Evolutionary conservation across 2,113 vertebrate genomes (phyloP).

Genomic region (Phodopus roborovskii): DNA sequence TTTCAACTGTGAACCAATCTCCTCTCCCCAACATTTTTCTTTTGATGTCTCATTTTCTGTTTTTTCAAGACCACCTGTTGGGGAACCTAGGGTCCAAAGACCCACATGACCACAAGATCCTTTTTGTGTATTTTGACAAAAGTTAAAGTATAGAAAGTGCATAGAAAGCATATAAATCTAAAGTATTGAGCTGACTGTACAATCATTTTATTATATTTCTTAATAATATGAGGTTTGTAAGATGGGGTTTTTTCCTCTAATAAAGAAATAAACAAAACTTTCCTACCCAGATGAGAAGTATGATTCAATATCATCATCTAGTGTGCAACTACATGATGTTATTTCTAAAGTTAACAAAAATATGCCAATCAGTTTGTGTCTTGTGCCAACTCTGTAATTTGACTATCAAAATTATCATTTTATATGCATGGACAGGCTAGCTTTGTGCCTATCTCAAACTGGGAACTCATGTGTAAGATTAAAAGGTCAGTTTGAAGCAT

Average conservation of each 20-base stretch:
- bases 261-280: neutral
- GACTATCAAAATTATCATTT: constrained; percentile 14
- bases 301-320: constrained; percentile 8
- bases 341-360: constrained; percentile 32
- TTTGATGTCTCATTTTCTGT: neutral
- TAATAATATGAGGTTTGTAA: constrained; percentile 6
- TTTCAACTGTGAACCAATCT: neutral
- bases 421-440: neutral
- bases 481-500: constrained; percentile 66
- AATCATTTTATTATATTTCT: neutral
- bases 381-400: constrained; percentile 44
- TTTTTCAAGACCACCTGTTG: neutral
- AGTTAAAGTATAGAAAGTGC: neutral
- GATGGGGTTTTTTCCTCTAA: constrained; percentile 6
- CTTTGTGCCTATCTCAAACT: constrained; percentile 57
- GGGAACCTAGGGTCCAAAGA: too few species aligned
- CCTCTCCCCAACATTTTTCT: neutral
- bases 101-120: neutral
- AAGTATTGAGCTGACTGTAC: neutral
- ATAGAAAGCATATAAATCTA: neutral
- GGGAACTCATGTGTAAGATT: constrained; percentile 63
- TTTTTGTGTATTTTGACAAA: neutral
- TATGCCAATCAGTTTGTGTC: neutral
- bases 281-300: neutral
- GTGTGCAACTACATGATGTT: neutral